These are phyloP conservation scores for Metopia argyrocephala DNA, from an alignment of 2,888 invertebrate species.

Conservation along the genomic window DNA sequence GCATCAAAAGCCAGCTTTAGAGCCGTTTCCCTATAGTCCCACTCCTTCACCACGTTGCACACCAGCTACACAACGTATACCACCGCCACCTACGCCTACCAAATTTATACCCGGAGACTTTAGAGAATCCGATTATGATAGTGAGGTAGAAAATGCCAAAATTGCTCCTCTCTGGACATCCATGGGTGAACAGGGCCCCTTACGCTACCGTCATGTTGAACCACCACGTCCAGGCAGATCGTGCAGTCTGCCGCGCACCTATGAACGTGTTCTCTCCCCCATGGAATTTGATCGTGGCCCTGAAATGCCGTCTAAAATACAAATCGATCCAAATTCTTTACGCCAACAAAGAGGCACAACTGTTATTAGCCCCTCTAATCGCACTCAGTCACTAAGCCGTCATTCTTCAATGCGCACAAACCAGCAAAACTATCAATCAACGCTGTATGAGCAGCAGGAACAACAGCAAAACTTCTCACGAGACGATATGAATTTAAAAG, in stretches of 20 bases:
- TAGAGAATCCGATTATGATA: conserved; percentile 85
- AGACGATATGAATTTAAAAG: conserved; percentile 78
- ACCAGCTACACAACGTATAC: conserved; percentile 76
- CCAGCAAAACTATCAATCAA: conserved; percentile 63
- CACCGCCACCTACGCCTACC: conserved; percentile 81
- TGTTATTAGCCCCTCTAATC: conserved; percentile 63
- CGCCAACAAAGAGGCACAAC: conserved; percentile 71
- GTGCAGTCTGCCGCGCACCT: conserved; percentile 80
- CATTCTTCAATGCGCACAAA: conserved; percentile 71
- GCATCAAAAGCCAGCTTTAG: conserved; percentile 70
- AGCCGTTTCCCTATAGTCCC: conserved; percentile 79
- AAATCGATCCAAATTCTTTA: conserved; percentile 71
- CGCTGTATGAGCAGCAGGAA: conserved; percentile 65
- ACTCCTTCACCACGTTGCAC: conserved; percentile 74
- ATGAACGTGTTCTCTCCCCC: conserved; percentile 81
- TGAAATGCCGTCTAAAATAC: conserved; percentile 77
- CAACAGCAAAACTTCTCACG: conserved; percentile 67
- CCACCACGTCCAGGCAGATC: conserved; percentile 80
- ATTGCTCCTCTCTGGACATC: conserved; percentile 84
- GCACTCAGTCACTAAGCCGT: conserved; percentile 75
- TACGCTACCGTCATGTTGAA: conserved; percentile 82
- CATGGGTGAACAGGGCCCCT: conserved; percentile 81
- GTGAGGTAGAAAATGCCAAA: conserved; percentile 82
- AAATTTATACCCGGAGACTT: conserved; percentile 84
- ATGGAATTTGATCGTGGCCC: conserved; percentile 82